A percentile compares a stretch with the other conserved stretches of the same genome.
Evolutionary conservation across 1,140 invertebrate genomes (phyloP).

Genomic region (Magallana ariakensis): DNA sequence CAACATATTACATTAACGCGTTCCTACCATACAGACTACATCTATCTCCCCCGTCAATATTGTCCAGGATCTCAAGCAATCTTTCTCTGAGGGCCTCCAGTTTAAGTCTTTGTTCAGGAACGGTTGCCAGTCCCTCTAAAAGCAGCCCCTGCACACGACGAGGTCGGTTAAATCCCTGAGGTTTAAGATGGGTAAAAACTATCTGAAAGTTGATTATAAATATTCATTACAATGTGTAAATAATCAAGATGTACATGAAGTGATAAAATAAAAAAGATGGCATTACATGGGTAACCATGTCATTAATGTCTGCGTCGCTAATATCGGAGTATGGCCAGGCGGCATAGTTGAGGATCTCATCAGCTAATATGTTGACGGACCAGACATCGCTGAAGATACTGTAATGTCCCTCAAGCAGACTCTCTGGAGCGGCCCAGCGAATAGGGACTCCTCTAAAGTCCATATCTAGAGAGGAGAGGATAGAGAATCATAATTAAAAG

Average conservation of each 20-base stretch:
- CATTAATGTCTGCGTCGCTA: background rate
- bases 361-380: background rate
- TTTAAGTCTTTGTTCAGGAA: background rate
- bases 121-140: background rate
- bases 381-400: conserved; percentile 5
- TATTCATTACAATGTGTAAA: no score
- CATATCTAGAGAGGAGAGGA: background rate
- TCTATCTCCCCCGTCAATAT: background rate
- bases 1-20: no score
- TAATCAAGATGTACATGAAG: no score
- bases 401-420: background rate
- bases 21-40: background rate
- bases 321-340: conserved; percentile 2
- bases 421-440: background rate
- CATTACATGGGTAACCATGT: background rate
- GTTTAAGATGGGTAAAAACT: background rate
- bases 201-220: background rate
- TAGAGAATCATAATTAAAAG: background rate
- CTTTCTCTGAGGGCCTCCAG: background rate
- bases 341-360: background rate
- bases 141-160: background rate
- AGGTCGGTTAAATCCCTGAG: background rate
- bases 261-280: background rate
- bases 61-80: background rate
- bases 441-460: background rate